phyloP scores from a whole-genome alignment of 2,888 invertebrate species.

The Sinelater perroti region DNA sequence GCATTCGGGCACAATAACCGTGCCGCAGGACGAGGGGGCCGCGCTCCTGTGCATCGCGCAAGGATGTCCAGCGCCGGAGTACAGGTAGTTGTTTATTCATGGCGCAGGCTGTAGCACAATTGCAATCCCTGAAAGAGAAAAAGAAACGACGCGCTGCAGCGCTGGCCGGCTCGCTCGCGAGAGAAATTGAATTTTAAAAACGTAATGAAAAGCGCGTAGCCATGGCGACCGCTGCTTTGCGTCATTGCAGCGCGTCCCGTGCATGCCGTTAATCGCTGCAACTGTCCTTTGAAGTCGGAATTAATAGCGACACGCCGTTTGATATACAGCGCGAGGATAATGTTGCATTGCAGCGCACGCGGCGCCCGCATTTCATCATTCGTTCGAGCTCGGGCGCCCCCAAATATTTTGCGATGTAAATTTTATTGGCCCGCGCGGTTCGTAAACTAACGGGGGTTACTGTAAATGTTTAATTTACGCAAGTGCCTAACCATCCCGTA shows the following conservation, averaged over 20 bases:
- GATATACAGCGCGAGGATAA: constrained; percentile 15
- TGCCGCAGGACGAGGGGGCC: constrained; percentile 77
- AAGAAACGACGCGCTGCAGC: constrained; percentile 18
- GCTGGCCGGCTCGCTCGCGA: too few relatives aligned
- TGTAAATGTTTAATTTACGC: constrained; percentile 3
- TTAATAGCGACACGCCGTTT: constrained; percentile 25
- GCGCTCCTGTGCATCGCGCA: constrained; percentile 82
- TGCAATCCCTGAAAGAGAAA: constrained; percentile 27
- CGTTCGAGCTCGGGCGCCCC: too few relatives aligned
- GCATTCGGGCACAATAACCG: constrained; percentile 74
- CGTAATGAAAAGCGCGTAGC: constrained; percentile 32
- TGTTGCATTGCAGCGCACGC: too few relatives aligned
- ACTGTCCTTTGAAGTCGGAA: constrained; percentile 36
- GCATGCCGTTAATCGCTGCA: constrained; percentile 29
- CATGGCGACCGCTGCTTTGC: constrained; percentile 31
- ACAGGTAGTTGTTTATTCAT: constrained; percentile 65
- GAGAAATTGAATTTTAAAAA: constrained; percentile 36
- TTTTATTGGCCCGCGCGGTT: neutral
- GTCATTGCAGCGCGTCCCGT: constrained; percentile 27
- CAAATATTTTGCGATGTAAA: neutral
- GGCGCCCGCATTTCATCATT: too few relatives aligned
- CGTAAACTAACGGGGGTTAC: neutral
- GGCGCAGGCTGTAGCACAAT: constrained; percentile 25
- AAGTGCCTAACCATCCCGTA: neutral
- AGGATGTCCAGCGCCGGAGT: constrained; percentile 80